Base-by-base conservation (phyloP, 2,888 invertebrate species). In the Synanthedon vespiformis region DNA sequence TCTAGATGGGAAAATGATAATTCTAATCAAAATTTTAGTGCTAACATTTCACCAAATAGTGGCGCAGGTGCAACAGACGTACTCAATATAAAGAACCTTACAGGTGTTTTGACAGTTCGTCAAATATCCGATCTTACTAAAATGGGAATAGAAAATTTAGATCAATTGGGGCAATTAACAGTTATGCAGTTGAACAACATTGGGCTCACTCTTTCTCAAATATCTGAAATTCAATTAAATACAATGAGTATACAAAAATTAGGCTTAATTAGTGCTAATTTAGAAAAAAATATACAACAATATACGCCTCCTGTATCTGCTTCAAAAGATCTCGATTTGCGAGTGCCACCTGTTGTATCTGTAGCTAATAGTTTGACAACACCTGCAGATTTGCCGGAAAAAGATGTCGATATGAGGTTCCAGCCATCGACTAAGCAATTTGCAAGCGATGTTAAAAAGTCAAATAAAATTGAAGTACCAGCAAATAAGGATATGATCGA, bases 141-240 rank as follows among this genome's bases (percentile, higher is more conserved):
- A 72, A 82, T 90, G 76, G 90, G 91, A 53, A 89, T 91, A 49
- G 88, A 87, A 53, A 90, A 90, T 72, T 78, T 91, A 64, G 89
- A 90, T 61, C 90, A 91, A 63, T 74, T 91, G 58, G 83, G 89
- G 57, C 89, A 90, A 65, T 73, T 91, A 53, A 90, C 90, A 49
- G 89, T 91, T 55, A 82, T 89, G 40, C 90, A 90, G 61, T 68
- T 91, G 49, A 90, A 89, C 65, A 88, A 87, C 63, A 88, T 90
- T 61, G 91, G 91, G 12, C 77, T 91, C 52, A 89, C 90, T 4
- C 72, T 90, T 53, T 81, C 83, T 62, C 90, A 91, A 72, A 89
- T 91, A 51, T 88, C 88, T 40, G 90, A 90, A 67, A 90, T 91
- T 59, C 91, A 91, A 64, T 70, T 89, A 53, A 91, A 89, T 70